Percentiles rank a stretch among this genome's conserved stretches.
phyloP scores from a whole-genome alignment of 1,140 invertebrate species.

The Ostrea denselamellosa region DNA sequence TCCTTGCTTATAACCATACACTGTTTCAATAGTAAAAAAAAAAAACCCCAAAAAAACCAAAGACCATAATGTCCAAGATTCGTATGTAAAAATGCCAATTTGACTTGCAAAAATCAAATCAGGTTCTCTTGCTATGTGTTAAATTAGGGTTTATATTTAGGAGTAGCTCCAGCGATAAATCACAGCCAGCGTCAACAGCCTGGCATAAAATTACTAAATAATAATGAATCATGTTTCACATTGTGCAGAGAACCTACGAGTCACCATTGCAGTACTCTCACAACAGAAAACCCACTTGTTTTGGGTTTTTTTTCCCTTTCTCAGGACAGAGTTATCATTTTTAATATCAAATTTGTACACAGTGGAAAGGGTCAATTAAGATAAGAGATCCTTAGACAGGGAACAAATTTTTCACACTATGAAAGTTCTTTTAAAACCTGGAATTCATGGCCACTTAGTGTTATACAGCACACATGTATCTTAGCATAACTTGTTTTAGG shows the following conservation, averaged over 20 bases:
- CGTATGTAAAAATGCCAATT: not conserved
- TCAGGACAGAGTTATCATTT: not conserved
- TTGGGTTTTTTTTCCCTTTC: not conserved
- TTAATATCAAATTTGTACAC: not conserved
- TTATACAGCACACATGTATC: no score
- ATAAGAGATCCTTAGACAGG: not conserved
- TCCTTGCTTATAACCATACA: no score
- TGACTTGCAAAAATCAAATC: slow-evolving; percentile 14
- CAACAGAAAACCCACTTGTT: not conserved
- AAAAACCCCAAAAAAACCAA: no score
- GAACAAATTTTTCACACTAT: no score
- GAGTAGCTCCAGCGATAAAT: not conserved
- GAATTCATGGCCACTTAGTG: no score
- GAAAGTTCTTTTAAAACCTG: no score
- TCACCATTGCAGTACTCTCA: not conserved
- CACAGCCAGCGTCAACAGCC: not conserved
- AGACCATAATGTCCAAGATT: no score
- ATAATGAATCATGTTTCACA: not conserved
- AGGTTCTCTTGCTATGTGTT: not conserved
- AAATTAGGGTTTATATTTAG: not conserved
- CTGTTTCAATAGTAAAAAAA: no score
- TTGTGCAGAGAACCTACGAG: not conserved
- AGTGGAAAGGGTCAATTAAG: not conserved
- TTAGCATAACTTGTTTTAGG: no score
- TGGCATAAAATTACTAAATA: not conserved